Evolutionary conservation across 37 sponge, comb jelly and placozoan genomes (phyloP).

Genomic region (Halisarca cf. caerulea): DNA sequence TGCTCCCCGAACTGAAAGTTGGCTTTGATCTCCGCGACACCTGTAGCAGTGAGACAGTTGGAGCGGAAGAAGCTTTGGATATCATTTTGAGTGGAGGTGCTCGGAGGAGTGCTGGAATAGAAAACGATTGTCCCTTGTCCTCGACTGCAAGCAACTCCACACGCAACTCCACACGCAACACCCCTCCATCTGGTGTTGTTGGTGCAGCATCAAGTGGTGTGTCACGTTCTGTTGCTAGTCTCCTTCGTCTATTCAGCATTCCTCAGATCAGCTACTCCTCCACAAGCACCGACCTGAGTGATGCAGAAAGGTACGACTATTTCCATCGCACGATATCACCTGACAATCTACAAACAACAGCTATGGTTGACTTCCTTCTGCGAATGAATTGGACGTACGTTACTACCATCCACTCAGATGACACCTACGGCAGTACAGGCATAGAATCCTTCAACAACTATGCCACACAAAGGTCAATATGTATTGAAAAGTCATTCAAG

Average conservation of each 20-base stretch:
- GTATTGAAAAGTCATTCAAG: conserved; percentile 39
- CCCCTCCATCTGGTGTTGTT: conserved; percentile 57
- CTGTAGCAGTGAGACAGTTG: conserved; percentile 70
- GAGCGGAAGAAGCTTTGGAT: conserved; percentile 77
- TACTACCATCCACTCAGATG: conserved; percentile 40
- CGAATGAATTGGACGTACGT: conserved; percentile 76
- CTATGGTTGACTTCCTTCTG: conserved; percentile 73
- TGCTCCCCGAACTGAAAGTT: conserved; percentile 62
- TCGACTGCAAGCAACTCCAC: not conserved
- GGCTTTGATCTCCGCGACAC: conserved; percentile 94
- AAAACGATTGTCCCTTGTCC: not conserved
- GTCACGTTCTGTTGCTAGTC: conserved; percentile 65
- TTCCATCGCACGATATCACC: conserved; percentile 89
- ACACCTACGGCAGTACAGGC: conserved; percentile 69
- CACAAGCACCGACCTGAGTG: conserved; percentile 73
- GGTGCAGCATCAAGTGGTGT: conserved; percentile 81
- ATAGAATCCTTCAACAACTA: conserved; percentile 34
- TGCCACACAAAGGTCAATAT: conserved; percentile 50
- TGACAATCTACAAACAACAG: conserved; percentile 79
- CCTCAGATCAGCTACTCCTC: conserved; percentile 90
- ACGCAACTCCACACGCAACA: not conserved
- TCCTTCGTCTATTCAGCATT: conserved; percentile 66
- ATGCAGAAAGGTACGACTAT: conserved; percentile 68
- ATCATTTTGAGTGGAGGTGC: conserved; percentile 56
- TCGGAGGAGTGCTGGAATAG: conserved; percentile 28